A percentile compares a stretch with the other conserved stretches of the same genome.
Conservation (phyloP, 1,140 invertebrate genomes). For the Trachymyrmex septentrionalis region DNA sequence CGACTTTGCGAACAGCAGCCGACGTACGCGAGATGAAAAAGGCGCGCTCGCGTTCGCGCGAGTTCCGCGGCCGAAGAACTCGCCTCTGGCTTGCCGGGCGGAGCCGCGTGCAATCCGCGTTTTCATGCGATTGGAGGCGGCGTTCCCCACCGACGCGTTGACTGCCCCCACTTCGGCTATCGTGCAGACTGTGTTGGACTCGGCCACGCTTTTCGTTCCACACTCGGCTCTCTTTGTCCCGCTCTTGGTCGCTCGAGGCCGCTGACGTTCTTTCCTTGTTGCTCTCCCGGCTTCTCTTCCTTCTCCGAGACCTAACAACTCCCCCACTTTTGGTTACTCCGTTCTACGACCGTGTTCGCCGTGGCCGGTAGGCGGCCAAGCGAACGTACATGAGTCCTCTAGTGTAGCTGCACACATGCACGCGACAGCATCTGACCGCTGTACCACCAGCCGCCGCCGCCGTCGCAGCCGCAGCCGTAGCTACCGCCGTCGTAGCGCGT, state of each 20-base stretch:
- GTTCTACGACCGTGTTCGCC: constrained; percentile 71
- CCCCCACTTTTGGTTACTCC: constrained; percentile 71
- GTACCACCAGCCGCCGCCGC: constrained; percentile 70
- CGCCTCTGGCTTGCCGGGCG: constrained; percentile 73
- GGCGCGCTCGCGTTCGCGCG: constrained; percentile 65
- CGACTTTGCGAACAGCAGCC: constrained; percentile 43
- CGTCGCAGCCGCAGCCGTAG: constrained; percentile 71
- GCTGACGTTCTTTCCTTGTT: constrained; percentile 26
- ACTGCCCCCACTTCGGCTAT: constrained; percentile 73
- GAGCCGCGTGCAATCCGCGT: constrained; percentile 79
- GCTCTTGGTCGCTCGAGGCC: constrained; percentile 29
- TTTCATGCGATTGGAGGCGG: constrained; percentile 74
- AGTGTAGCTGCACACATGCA: constrained; percentile 87
- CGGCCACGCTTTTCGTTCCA: constrained; percentile 72
- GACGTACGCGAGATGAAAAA: constrained; percentile 73
- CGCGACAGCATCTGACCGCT: constrained; percentile 85
- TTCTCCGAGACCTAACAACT: constrained; percentile 71
- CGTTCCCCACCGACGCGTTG: constrained; percentile 70
- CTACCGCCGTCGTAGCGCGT: constrained; percentile 69
- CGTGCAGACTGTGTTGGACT: constrained; percentile 75
- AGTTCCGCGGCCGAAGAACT: constrained; percentile 65
- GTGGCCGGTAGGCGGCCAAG: constrained; percentile 77
- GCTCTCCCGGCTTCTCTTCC: background rate
- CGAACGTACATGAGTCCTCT: constrained; percentile 77
- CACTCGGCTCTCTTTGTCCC: constrained; percentile 45